phyloP scores from a whole-genome alignment of 2,888 invertebrate species.

The Boloria euphrosyne region DNA sequence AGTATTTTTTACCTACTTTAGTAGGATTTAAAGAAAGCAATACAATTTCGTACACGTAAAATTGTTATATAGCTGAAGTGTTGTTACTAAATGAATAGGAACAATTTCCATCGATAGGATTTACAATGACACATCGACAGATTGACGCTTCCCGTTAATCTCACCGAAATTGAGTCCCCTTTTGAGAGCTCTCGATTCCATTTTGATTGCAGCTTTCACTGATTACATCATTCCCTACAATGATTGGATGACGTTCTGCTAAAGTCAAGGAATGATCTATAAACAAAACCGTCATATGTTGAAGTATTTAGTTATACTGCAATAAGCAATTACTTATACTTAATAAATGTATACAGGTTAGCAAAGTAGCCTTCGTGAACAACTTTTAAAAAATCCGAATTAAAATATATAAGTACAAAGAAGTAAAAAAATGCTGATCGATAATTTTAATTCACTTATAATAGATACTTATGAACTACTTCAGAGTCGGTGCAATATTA shows the following conservation, averaged over 20 bases:
- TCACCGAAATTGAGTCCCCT: slow-evolving; percentile 55
- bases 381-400: too few species aligned
- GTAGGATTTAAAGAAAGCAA: background rate
- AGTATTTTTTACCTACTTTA: background rate
- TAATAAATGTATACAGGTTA: too few species aligned
- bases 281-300: slow-evolving; percentile 4
- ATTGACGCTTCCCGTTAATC: slow-evolving; percentile 61
- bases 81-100: slow-evolving; percentile 50
- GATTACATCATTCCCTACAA: slow-evolving; percentile 43
- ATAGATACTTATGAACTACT: too few species aligned
- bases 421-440: too few species aligned
- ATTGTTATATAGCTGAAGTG: slow-evolving; percentile 14
- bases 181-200: slow-evolving; percentile 49
- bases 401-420: too few species aligned
- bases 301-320: background rate
- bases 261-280: slow-evolving; percentile 1
- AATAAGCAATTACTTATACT: too few species aligned
- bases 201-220: slow-evolving; percentile 47
- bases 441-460: too few species aligned
- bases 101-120: slow-evolving; percentile 60
- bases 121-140: slow-evolving; percentile 52
- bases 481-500: too few species aligned
- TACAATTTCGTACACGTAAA: slow-evolving; percentile 1
- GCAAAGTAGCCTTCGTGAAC: too few species aligned
- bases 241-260: slow-evolving; percentile 28